These are phyloP conservation scores for Augochlora pura DNA, from an alignment of 1,140 invertebrate genomes.

Conservation along the genomic window DNA sequence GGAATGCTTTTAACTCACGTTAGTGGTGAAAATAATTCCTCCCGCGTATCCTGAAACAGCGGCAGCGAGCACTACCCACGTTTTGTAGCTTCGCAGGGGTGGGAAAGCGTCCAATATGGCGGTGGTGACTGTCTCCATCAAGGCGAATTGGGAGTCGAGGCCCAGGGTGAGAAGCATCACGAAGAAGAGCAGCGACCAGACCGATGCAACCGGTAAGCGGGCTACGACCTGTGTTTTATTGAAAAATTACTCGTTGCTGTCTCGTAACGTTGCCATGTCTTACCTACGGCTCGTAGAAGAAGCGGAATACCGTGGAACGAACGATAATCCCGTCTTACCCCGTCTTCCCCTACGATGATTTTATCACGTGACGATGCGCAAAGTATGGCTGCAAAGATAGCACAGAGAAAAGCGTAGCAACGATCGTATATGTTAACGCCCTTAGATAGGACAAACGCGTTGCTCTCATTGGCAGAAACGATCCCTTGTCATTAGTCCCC, in stretches of 20 bases:
- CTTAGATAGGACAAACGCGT: no score
- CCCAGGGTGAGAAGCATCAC: conserved; percentile 90
- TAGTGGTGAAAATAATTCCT: conserved; percentile 88
- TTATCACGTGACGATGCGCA: no score
- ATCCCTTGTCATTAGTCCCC: no score
- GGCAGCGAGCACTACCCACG: conserved; percentile 85
- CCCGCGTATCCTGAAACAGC: conserved; percentile 87
- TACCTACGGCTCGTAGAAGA: no score
- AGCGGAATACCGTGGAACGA: no score
- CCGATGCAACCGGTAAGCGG: conserved; percentile 88
- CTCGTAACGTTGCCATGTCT: no score
- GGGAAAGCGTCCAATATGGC: conserved; percentile 89
- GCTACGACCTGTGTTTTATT: conserved; percentile 81
- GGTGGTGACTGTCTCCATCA: conserved; percentile 91
- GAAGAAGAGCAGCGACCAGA: conserved; percentile 94
- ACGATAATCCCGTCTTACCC: no score
- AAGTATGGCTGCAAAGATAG: no score
- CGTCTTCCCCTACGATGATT: no score
- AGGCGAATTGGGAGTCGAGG: conserved; percentile 90
- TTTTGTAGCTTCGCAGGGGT: conserved; percentile 86
- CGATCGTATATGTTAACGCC: no score
- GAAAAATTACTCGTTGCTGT: neutral
- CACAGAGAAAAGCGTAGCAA: no score
- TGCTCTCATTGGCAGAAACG: no score
- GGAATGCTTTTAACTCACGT: conserved; percentile 80